Base-by-base conservation (phyloP, 2,888 invertebrate genomes). In the Luperina nickerlii region DNA sequence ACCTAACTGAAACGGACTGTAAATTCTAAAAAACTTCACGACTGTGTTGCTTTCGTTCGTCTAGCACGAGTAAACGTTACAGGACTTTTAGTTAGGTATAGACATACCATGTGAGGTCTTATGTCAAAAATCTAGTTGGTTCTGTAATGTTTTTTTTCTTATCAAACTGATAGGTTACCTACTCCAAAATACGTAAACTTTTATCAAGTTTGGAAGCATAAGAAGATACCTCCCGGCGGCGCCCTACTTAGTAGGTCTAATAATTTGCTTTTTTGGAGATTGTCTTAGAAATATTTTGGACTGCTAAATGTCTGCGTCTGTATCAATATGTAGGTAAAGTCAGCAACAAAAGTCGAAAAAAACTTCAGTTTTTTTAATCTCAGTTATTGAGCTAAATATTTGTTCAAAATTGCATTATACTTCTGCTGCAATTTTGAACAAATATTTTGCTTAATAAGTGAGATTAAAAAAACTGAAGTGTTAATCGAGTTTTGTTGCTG, bases 71-170 rank as follows among this genome's bases (percentile, higher is more conserved):
- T 48, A 68, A 18, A 9, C 5, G n/a, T 42, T 45, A 18, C 68
- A 68, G 32, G 20, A 13, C 69, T 51, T 32, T 32, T 9, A 65
- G 32, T 20, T 32, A 42, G 38, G 8, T 42, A 51, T 2, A 8
- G 15, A 9, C 15, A 0, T 24, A 54, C 48, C 13, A 24, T 27
- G 5, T 20, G 20, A 24, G 42, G 6, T 74, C 27, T 42, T 75
- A 20, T 38, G 42, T 78, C 63, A 48, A 82, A 57, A 48, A 82
- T 79, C 79, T 82, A 82, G 48, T 51, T 42, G 82, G 82, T 42
- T 63, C 32, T 42, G 42, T 71, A 42, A 76, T 60, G 27, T 60
- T 60, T 60, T 76, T 45, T n/a, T 32, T 76, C 6, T 38, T 38
- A 60, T 8, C 57, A 13, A 32, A 27, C 24, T 76, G 27, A 57